phyloP scores from a whole-genome alignment of 1,140 invertebrate genomes.

The Druon quercuslanigerum region DNA sequence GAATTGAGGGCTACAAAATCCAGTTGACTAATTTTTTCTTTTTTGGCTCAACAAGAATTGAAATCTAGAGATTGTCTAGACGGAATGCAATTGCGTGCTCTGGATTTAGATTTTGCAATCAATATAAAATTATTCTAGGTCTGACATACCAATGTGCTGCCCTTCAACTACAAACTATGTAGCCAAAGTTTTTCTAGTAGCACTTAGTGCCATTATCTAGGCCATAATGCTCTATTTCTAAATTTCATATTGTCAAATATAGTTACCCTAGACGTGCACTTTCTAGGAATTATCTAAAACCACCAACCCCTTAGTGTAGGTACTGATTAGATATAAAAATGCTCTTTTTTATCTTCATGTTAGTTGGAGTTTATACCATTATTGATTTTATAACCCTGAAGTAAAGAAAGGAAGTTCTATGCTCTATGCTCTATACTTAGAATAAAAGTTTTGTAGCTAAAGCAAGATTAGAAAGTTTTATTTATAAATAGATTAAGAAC shows the following conservation, averaged over 20 bases:
- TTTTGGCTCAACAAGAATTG: too few species aligned
- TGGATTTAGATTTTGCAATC: constrained; percentile 10
- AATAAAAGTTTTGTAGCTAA: too few species aligned
- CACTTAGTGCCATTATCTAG: constrained; percentile 59
- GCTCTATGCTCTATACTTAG: too few species aligned
- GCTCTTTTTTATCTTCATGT: not conserved
- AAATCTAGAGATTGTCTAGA: constrained; percentile 32
- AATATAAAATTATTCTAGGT: not conserved
- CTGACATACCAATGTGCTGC: constrained; percentile 46
- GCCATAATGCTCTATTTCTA: constrained; percentile 70
- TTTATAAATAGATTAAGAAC: too few species aligned
- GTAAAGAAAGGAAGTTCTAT: not conserved
- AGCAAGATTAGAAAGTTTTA: too few species aligned
- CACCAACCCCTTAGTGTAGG: constrained; percentile 43
- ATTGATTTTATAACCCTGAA: constrained; percentile 12
- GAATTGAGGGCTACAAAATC: too few species aligned
- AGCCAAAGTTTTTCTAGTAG: constrained; percentile 57
- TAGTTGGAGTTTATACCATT: not conserved
- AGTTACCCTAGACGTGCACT: constrained; percentile 22
- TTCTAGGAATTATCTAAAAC: constrained; percentile 40
- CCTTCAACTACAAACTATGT: constrained; percentile 57
- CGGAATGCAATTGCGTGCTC: constrained; percentile 42
- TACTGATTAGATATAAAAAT: constrained; percentile 13
- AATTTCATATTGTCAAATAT: constrained; percentile 34
- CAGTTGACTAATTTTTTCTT: too few species aligned